Conservation (phyloP, 2,113 vertebrate species). For the Sorex araneus region DNA sequence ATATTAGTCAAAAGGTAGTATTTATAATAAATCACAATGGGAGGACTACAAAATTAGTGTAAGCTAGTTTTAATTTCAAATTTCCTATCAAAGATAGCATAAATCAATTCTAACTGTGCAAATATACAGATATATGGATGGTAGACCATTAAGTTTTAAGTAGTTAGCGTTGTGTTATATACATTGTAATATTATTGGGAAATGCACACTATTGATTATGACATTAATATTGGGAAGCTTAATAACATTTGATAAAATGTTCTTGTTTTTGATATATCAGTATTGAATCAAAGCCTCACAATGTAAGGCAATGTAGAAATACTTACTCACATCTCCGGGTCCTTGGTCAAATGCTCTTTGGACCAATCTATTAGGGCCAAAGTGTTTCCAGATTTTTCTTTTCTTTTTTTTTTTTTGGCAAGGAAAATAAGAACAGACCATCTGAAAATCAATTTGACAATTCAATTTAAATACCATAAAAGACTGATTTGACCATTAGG, state of each 20-base stretch:
- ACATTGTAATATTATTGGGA: not conserved
- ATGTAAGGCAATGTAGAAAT: too few species aligned
- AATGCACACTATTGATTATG: not conserved
- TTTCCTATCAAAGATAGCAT: not conserved
- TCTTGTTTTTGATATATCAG: too few species aligned
- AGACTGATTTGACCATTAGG: not conserved
- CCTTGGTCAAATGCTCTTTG: not conserved
- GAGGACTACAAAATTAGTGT: not conserved
- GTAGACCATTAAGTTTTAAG: not conserved
- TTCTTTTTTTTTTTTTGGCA: too few species aligned
- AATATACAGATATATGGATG: not conserved
- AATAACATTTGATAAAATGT: not conserved
- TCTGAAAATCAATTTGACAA: too few species aligned
- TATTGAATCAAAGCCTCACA: too few species aligned
- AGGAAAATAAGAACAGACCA: too few species aligned
- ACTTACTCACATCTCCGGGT: too few species aligned
- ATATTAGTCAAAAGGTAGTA: not conserved
- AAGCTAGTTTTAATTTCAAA: not conserved
- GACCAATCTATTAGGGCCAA: not conserved
- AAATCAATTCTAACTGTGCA: not conserved
- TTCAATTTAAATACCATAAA: not conserved
- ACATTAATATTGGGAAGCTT: not conserved
- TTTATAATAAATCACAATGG: not conserved
- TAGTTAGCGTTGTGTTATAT: not conserved
- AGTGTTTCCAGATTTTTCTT: too few species aligned